Percentiles rank a stretch among this genome's conserved stretches.
phyloP scores from a whole-genome alignment of 2,113 vertebrate genomes.

The Hippocampus mohnikei region DNA sequence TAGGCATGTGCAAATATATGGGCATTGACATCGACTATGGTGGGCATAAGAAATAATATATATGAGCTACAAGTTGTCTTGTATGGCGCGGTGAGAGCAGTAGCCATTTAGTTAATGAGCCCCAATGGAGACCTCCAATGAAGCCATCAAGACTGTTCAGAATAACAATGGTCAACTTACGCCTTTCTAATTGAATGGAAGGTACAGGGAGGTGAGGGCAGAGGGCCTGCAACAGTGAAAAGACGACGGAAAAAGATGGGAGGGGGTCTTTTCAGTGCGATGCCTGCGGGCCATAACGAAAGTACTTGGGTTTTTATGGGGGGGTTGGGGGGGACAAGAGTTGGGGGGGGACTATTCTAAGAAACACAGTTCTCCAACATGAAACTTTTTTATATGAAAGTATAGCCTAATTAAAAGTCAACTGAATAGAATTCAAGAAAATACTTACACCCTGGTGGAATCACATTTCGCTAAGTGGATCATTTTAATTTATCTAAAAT shows the following conservation, averaged over 20 bases:
- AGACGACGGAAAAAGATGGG: constrained; percentile 53
- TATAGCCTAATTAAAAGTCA: constrained; percentile 35
- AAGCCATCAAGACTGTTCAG: constrained; percentile 77
- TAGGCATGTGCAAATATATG: background rate
- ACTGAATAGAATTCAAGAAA: constrained; percentile 4
- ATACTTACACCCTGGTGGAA: too few relatives aligned
- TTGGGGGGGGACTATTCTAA: constrained; percentile 49
- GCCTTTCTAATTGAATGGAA: constrained; percentile 79
- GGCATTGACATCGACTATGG: constrained; percentile 18
- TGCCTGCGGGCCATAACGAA: constrained; percentile 74
- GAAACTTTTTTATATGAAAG: constrained; percentile 53
- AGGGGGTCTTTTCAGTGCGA: constrained; percentile 66
- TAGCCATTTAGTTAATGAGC: constrained; percentile 78
- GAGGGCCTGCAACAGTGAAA: constrained; percentile 62
- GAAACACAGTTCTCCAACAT: constrained; percentile 46
- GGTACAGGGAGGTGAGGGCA: constrained; percentile 64
- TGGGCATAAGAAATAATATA: constrained; percentile 42
- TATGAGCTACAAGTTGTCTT: constrained; percentile 45
- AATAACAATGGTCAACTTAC: constrained; percentile 80
- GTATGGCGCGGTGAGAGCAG: constrained; percentile 52
- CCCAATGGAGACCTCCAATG: constrained; percentile 76
- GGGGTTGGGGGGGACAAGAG: constrained; percentile 40
- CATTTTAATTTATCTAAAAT: background rate
- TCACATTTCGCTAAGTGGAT: background rate
- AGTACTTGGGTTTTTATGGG: constrained; percentile 55